Evolutionary conservation across 2,888 invertebrate genomes (phyloP), one percentile per base, ranked within the genome.

Genomic region (Dromius quadrimaculatus): DNA sequence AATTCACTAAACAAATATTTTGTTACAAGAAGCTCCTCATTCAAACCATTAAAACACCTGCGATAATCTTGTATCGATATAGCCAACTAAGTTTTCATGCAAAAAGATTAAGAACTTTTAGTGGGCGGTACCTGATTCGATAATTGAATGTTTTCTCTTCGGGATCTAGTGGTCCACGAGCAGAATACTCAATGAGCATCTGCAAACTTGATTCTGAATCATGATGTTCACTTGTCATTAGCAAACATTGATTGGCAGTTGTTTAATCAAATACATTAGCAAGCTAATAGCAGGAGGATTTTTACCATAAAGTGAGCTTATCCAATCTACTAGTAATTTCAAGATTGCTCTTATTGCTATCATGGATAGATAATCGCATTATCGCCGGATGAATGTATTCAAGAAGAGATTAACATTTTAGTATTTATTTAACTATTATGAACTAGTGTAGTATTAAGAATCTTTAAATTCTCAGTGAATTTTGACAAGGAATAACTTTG

Each of bases 81-180:
- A n/a, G n/a, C n/a, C 43, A 8, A 15, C 50, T 22, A 2, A n/a
- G n/a, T n/a, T 22, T n/a, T 23, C 13, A 28, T 13, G 28, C 50
- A 54, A 54, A 54, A 54, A 54, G 28, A 47, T 54, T 28, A 54
- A 13, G 15, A 54, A 9, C 50, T 23, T 15, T 15, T 15, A 54
- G 50, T 54, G 28, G 50, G 50, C 50, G 50, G 50, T 54, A 28
- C 50, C 50, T 28, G 4, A 23, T 13, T 28, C 50, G 50, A 54
- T 54, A 54, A 54, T 54, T 54, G 50, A 54, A 54, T 54, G 50
- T 54, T 54, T 54, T 54, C 50, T 54, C 50, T 54, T 54, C 50
- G 28, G 50, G 28, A 54, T 54, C 50, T 28, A 54, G 28, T 54
- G 13, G 28, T 54, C 50, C 50, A 54, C 28, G 50, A 54, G 6